Evolutionary conservation across 1,140 invertebrate species (phyloP).

Genomic region (Drosophila watanabei): DNA sequence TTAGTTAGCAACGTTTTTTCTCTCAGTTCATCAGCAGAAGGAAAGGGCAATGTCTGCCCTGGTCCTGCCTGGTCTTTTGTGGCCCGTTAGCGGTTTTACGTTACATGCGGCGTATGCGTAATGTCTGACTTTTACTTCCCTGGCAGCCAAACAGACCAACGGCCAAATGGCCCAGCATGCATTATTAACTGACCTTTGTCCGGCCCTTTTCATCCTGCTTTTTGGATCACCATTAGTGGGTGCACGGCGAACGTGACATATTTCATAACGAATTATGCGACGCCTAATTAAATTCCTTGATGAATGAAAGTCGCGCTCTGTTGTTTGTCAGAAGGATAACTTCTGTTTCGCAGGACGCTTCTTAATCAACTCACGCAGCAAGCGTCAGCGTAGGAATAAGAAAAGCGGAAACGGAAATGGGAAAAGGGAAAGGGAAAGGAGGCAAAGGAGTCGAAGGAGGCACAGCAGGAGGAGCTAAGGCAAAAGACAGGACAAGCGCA

Average conservation of each 20-base stretch:
- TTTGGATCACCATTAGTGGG: constrained; percentile 5
- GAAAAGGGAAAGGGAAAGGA: not conserved
- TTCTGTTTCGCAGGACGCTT: constrained; percentile 9
- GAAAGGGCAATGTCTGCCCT: constrained; percentile 31
- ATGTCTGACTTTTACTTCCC: constrained; percentile 40
- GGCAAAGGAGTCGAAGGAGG: not conserved
- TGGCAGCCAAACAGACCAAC: constrained; percentile 25
- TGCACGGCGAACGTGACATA: constrained; percentile 42
- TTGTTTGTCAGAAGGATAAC: constrained; percentile 21
- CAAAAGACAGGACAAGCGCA: constrained; percentile 45
- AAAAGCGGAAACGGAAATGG: constrained; percentile 31
- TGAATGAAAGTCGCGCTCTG: constrained; percentile 46
- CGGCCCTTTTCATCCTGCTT: not conserved
- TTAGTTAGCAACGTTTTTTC: not conserved
- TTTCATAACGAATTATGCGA: constrained; percentile 62
- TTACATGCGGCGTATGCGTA: constrained; percentile 66
- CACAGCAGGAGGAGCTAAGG: constrained; percentile 6
- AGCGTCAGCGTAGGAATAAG: constrained; percentile 17
- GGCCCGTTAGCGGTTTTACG: constrained; percentile 57
- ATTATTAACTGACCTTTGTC: constrained; percentile 64
- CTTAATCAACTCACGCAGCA: constrained; percentile 74
- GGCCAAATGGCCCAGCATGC: constrained; percentile 38
- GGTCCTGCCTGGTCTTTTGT: constrained; percentile 50
- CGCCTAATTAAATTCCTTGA: constrained; percentile 71
- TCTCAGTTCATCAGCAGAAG: not conserved